Evolutionary conservation across 2,113 vertebrate genomes (phyloP).

Genomic region (Upupa epops): DNA sequence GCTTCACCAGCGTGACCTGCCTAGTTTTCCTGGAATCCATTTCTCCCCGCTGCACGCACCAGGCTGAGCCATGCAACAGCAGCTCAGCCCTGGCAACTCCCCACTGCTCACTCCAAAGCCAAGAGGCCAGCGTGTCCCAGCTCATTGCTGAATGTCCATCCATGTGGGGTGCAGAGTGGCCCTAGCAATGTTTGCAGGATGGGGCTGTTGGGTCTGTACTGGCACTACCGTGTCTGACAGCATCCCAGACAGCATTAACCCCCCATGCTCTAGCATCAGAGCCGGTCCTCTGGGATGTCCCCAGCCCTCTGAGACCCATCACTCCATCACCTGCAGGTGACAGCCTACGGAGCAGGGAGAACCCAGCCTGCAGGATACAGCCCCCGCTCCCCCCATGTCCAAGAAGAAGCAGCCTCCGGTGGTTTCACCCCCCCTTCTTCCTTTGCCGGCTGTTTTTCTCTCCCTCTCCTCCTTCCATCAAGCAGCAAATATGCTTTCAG

Average conservation of each 20-base stretch:
- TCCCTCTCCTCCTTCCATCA: constrained; percentile 65
- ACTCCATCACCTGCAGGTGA: not conserved
- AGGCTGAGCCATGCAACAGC: fast-evolving
- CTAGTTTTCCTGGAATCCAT: not conserved
- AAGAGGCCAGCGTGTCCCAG: fast-evolving
- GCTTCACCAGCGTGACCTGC: not conserved
- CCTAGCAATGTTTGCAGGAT: not conserved
- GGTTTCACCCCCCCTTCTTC: constrained; percentile 34
- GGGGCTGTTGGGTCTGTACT: not conserved
- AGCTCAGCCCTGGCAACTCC: not conserved
- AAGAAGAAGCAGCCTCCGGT: not conserved
- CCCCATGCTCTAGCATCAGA: not conserved
- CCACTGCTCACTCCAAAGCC: fast-evolving
- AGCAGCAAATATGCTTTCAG: constrained; percentile 72
- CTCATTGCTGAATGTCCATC: not conserved
- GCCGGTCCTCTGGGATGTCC: fast-evolving
- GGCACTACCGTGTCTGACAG: not conserved
- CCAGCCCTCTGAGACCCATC: not conserved
- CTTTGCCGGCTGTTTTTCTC: constrained; percentile 58
- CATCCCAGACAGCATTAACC: fast-evolving
- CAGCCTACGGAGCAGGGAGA: not conserved
- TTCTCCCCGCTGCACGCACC: not conserved
- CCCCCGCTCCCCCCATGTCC: not conserved
- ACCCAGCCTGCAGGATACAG: not conserved
- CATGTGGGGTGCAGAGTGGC: fast-evolving